A percentile compares a stretch with the other conserved stretches of the same genome.
phyloP scores from a whole-genome alignment of 2,113 vertebrate species.

The Megaceryle torquata region DNA sequence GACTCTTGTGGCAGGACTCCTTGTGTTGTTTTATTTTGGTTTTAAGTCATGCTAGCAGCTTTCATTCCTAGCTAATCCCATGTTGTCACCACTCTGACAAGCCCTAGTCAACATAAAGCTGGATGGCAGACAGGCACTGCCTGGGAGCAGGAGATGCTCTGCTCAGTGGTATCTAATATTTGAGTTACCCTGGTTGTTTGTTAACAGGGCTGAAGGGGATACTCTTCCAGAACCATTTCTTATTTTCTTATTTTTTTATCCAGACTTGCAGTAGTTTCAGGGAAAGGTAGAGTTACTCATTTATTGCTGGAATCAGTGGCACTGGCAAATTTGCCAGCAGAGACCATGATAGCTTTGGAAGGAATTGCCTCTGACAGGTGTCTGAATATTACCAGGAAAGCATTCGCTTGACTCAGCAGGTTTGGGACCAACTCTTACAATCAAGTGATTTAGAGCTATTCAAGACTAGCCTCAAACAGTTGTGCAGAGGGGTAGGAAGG shows the following conservation, averaged over 20 bases:
- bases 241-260: neutral
- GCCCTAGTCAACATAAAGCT: neutral
- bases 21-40: neutral
- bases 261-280: neutral
- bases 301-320: constrained; percentile 6
- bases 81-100: constrained; percentile 28
- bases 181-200: neutral
- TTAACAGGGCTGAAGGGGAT: neutral
- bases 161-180: neutral
- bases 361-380: constrained; percentile 52
- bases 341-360: neutral
- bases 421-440: constrained; percentile 18
- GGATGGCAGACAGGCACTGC: neutral
- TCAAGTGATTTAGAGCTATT: constrained; percentile 13
- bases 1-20: neutral
- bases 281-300: neutral
- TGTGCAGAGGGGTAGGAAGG: constrained; percentile 8
- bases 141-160: neutral
- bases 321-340: neutral
- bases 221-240: neutral
- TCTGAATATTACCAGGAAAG: neutral
- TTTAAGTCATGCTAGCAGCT: neutral
- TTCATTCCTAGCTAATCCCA: constrained; percentile 36
- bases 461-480: constrained; percentile 19
- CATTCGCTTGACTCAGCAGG: constrained; percentile 26